Conservation (phyloP, 2,888 invertebrate species). For the Callosobruchus maculatus region DNA sequence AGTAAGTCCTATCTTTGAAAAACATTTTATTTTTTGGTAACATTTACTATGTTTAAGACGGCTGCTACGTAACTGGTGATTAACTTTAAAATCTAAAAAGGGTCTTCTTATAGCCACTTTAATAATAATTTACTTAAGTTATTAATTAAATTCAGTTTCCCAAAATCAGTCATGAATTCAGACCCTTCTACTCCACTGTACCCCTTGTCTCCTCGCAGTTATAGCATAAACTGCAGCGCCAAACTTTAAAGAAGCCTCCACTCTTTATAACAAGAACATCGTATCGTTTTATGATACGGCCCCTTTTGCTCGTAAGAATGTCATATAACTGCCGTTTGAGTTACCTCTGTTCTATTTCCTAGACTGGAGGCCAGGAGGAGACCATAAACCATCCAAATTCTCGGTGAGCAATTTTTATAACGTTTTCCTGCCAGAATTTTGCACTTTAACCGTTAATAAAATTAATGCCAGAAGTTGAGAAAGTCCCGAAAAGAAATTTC, state of each 20-base stretch:
- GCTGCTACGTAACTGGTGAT: too few species aligned
- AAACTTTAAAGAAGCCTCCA: not conserved
- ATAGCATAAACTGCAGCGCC: too few species aligned
- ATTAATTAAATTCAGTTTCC: too few species aligned
- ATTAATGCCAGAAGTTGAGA: conserved; percentile 1
- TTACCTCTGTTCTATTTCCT: not conserved
- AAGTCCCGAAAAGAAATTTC: conserved; percentile 5
- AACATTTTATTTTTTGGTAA: too few species aligned
- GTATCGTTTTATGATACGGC: not conserved
- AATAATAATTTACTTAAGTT: too few species aligned
- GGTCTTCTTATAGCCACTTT: too few species aligned
- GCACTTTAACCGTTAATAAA: conserved; percentile 1
- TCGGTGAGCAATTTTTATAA: not conserved
- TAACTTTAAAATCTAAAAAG: too few species aligned
- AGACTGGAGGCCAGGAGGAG: not conserved
- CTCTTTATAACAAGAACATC: not conserved
- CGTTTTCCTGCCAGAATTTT: conserved; percentile 1
- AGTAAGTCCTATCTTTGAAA: too few species aligned
- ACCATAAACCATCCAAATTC: not conserved
- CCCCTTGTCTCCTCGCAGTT: too few species aligned
- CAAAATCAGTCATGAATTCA: too few species aligned
- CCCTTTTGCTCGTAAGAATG: not conserved
- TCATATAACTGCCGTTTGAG: not conserved
- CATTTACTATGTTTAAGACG: too few species aligned
- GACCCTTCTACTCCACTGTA: not conserved